Conservation (phyloP, 2,113 vertebrate genomes). For the Dicaeum eximium region DNA sequence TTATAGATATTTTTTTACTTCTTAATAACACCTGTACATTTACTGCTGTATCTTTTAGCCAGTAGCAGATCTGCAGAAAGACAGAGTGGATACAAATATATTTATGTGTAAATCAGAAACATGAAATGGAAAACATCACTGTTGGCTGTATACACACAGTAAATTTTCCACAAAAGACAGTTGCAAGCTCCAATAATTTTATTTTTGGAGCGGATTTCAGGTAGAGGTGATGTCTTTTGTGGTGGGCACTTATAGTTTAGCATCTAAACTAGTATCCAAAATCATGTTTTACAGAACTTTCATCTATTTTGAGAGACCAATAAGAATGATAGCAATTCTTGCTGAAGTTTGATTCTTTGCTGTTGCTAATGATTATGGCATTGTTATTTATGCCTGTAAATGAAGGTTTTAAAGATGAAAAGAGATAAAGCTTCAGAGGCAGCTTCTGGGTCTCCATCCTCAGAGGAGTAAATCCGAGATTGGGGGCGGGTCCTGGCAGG, state of each 20-base stretch:
- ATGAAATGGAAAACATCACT: background rate
- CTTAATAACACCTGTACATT: background rate
- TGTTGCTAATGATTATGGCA: constrained; percentile 1
- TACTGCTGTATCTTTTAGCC: background rate
- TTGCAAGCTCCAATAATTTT: background rate
- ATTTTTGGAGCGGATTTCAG: background rate
- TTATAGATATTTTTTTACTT: background rate
- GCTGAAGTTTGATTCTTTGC: background rate
- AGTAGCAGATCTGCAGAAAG: background rate
- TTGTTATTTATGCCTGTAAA: constrained; percentile 26
- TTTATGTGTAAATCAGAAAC: background rate
- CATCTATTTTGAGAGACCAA: background rate
- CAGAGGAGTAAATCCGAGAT: constrained; percentile 60
- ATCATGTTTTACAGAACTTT: background rate
- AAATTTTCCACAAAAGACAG: background rate
- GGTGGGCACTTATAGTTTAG: background rate
- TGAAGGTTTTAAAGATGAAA: constrained; percentile 52
- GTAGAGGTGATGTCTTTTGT: background rate
- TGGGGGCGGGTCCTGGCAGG: constrained; percentile 47
- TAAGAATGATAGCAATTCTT: background rate
- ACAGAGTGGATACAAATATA: background rate
- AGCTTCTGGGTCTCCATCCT: constrained; percentile 45
- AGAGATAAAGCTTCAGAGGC: constrained; percentile 32
- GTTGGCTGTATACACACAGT: background rate
- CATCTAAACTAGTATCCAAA: background rate